Evolutionary conservation across 2,797 vertebrate genomes (phyloP), one percentile per base, ranked within the genome.

Genomic region (Danionella dracula): DNA sequence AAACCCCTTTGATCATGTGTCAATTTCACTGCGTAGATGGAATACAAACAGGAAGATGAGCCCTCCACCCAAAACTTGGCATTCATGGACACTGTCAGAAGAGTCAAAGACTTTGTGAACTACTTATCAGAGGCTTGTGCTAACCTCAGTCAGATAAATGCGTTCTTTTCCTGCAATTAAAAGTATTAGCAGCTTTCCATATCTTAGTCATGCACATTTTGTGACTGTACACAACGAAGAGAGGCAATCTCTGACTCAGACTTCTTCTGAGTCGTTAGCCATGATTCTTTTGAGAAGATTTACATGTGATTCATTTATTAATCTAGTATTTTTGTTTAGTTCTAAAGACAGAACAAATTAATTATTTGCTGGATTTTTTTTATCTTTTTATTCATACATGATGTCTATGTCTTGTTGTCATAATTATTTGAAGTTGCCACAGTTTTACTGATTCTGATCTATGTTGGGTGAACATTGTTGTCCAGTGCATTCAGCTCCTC

Each of bases 161-260:
- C n/a, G n/a, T 31, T 1, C 12, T 34, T 34, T 66, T 71, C 46
- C 69, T 60, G 55, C 21, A 55, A 42, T 67, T 61, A 66, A 19
- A 31, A 15, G 8, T 16, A 42, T 65, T 44, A 44, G 29, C 8
- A 31, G 40, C 23, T 61, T 15, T 29, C 17, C 12, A 20, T 17
- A 27, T 56, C 37, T 40, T 9, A 15, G 53, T 41, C 21, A 17
- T 42, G 38, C 54, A 57, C 12, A 35, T 35, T 27, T 27, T 27
- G 23, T 3, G 10, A 59, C 11, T 7, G 19, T 35, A 13, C 29
- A 0, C 41, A 34, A 20, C 12, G 56, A 29, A 15, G 12, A 4
- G 34, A 21, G 10, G 1, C 3, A 21, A 13, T 17, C n/a, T 4
- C 29, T n/a, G 5, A 34, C 16, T 32, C 32, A 8, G 4, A 44